Base-by-base conservation (phyloP, 1,140 invertebrate species). In the Cherax destructor region DNA sequence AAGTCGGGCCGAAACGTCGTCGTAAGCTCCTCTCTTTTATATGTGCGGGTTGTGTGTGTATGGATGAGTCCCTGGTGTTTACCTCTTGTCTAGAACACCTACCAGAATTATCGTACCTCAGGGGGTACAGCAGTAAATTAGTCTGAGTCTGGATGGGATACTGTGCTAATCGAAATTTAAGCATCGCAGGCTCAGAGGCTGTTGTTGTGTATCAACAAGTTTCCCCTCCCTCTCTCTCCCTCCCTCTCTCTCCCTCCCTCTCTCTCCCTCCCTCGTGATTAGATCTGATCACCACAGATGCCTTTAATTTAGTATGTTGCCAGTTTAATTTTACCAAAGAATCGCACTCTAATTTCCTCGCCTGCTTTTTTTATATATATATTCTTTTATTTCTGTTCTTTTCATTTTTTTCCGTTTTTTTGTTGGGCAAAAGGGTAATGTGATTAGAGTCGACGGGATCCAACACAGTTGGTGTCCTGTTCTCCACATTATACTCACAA, bases 91-190 rank as follows among this genome's bases (percentile, higher is more conserved):
- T 80, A 59, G 78, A 81, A 81, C 86, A 78, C 78, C 61, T 72
- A 18, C 79, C 65, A 69, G 86, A 88, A 74, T 88, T 65, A 88
- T 88, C 59, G 86, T 88, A 88, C 86, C 86, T 74, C 21, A 11
- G 86, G 61, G 86, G 86, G 65, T 81, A 78, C 86, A 78, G 52
- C 86, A 69, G 61, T 81, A 88, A 88, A 88, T 88, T 88, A 88
- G 77, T 88, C 65, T 78, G 61, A 74, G 74, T 76, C 81, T 81
- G 78, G 86, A 84, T 84, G 65, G 83, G 65, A 72, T 65, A 74
- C 65, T 30, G 11, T 30, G 86, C 86, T 88, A 88, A 88, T 88
- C 86, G 86, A 88, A 88, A 88, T 76, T 88, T 88, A 88, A 88
- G 76, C 47, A 84, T 84, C 83, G 65, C 18, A 72, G 83, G 30